Evolutionary conservation across 2,888 invertebrate species (phyloP).

Genomic region (Synanthedon andrenaeformis): DNA sequence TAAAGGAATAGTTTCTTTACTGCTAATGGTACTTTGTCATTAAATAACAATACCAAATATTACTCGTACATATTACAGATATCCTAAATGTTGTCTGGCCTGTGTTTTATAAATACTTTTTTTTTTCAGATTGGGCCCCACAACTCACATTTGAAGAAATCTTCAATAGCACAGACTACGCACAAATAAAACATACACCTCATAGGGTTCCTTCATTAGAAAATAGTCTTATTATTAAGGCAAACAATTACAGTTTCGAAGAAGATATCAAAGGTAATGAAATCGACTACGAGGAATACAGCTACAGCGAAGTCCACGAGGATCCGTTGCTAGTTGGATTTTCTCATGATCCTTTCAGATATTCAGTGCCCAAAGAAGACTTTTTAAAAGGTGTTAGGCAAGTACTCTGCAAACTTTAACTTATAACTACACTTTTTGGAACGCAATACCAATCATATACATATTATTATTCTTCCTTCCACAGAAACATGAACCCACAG

Average conservation of each 20-base stretch:
- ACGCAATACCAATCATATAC: background rate
- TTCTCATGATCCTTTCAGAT: constrained; percentile 50
- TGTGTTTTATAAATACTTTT: too few species aligned
- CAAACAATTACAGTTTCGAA: constrained; percentile 1
- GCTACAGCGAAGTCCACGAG: constrained; percentile 12
- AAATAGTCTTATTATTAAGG: background rate
- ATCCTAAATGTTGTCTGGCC: too few species aligned
- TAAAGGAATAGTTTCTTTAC: too few species aligned
- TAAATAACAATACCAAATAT: too few species aligned
- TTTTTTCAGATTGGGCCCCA: constrained; percentile 40
- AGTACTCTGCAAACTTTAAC: constrained; percentile 5
- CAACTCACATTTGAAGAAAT: constrained; percentile 44
- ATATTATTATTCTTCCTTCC: constrained; percentile 10
- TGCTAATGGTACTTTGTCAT: too few species aligned
- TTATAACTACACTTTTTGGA: background rate
- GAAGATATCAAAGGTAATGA: constrained; percentile 29
- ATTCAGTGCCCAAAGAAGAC: constrained; percentile 48
- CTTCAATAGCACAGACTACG: constrained; percentile 48
- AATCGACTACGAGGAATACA: constrained; percentile 21
- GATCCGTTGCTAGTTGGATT: constrained; percentile 45
- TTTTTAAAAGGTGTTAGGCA: constrained; percentile 51
- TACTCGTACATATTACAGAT: too few species aligned
- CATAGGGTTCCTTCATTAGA: constrained; percentile 18
- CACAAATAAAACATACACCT: constrained; percentile 30
- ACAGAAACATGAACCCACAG: constrained; percentile 39